Percentiles rank a stretch among this genome's conserved stretches.
Conservation (phyloP, 2,797 vertebrate species). For the Ammospiza maritima region DNA sequence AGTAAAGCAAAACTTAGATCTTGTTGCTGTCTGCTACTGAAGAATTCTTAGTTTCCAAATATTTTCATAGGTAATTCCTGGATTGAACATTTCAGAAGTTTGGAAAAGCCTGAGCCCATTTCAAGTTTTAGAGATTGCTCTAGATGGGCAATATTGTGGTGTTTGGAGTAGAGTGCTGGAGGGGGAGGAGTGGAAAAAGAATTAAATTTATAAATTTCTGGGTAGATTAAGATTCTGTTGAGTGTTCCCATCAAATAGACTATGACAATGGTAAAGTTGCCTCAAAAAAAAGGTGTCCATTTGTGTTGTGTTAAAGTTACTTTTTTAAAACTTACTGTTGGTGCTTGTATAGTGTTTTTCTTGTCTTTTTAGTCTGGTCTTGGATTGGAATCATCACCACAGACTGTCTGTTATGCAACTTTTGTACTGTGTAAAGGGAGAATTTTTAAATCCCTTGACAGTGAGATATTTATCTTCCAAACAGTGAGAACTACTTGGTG, state of each 20-base stretch:
- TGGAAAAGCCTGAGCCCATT: neutral
- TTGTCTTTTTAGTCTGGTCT: neutral
- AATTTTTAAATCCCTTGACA: neutral
- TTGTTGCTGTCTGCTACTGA: neutral
- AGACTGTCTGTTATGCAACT: neutral
- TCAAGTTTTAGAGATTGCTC: neutral
- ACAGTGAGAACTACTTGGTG: constrained; percentile 96
- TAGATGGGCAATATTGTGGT: neutral
- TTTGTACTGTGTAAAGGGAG: neutral
- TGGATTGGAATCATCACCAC: neutral
- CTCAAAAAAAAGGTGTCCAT: neutral
- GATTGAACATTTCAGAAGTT: neutral
- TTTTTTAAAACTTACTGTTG: neutral
- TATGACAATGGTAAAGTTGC: neutral
- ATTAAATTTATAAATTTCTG: neutral
- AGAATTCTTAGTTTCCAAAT: neutral
- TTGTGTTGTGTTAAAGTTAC: neutral
- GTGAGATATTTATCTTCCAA: neutral
- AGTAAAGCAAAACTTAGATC: rapidly evolving
- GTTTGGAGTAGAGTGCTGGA: neutral
- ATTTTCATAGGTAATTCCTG: neutral
- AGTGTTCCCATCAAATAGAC: neutral
- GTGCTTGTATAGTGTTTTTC: neutral
- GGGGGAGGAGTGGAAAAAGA: rapidly evolving
- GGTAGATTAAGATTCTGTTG: neutral